Base-by-base conservation (phyloP, 2,113 vertebrate species). In the Oreochromis tanganicae region DNA sequence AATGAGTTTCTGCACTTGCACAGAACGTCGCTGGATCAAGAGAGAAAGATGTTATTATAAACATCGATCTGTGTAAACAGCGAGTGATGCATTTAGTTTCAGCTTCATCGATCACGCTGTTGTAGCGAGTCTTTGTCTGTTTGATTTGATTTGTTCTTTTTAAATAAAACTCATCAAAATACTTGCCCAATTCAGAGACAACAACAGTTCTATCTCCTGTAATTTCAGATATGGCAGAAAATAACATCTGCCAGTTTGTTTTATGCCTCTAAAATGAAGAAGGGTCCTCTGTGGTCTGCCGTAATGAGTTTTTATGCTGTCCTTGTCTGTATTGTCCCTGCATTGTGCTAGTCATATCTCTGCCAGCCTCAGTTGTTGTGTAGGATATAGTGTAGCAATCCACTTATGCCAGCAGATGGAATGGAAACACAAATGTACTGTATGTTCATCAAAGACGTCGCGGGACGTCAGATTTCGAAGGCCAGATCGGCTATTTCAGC, bases 1-100 rank as follows among this genome's bases (percentile, higher is more conserved):
- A 94, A 95, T 93, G 88, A 94, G 89, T 14, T 71, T 54, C 63
- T 4, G 59, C 8, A 43, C 66, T 57, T 81, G 73, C 82, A 82
- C 83, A n/a, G 79, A 89, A 89, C 54, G 61, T 57, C 57, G 83
- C 4, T 83, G 85, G 48, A 84, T 81, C 38, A 48, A 43, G 2
- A 68, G 29, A 80, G 88, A 85, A 56, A n/a, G 24, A 88, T 41
- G 48, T 75, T 80, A 71, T 87, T 63, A 80, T 84, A 91, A 59
- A 61, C 41, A 50, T 38, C 16, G 43, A 86, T 81, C 81, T 17
- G 50, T 83, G 86, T 85, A 84, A 91, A 87, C 63, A 34, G 10
- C 11, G 5, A 54, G 54, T 17, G 38, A 84, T 46, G 75, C 66
- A 24, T 78, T 52, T 21, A 4, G 59, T 82, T 78, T 66, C 17